phyloP scores from a whole-genome alignment of 2,113 vertebrate species.

The Crotalus tigris region DNA sequence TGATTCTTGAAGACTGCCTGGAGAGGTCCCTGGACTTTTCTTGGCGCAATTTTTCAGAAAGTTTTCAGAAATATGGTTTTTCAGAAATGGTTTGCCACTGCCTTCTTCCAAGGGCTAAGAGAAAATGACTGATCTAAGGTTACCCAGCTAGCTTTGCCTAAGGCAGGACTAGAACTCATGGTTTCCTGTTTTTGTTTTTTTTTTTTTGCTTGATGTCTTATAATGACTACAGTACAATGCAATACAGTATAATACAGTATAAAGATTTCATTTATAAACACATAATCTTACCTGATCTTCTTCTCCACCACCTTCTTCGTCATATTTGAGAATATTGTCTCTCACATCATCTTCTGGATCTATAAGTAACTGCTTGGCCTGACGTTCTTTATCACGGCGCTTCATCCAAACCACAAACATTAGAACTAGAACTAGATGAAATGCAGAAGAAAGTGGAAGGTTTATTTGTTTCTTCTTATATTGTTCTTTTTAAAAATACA shows the following conservation, averaged over 20 bases:
- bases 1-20: neutral
- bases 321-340: conserved; percentile 96
- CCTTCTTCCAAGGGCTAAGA: neutral
- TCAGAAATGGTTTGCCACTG: neutral
- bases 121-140: neutral
- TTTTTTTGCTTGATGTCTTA: neutral
- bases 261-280: neutral
- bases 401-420: conserved; percentile 99
- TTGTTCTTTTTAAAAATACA: neutral
- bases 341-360: conserved; percentile 95
- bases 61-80: neutral
- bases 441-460: neutral
- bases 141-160: neutral
- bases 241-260: neutral
- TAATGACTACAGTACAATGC: neutral
- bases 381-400: conserved; percentile 91
- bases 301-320: conserved; percentile 98
- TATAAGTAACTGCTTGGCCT: conserved; percentile 94
- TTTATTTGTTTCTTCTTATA: neutral
- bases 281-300: conserved; percentile 88
- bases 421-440: conserved; percentile 83
- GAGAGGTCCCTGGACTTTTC: neutral
- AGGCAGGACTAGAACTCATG: neutral
- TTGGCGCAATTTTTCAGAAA: neutral
- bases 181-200: neutral